Conservation (phyloP, 2,113 vertebrate species). For the Cyanoderma ruficeps region DNA sequence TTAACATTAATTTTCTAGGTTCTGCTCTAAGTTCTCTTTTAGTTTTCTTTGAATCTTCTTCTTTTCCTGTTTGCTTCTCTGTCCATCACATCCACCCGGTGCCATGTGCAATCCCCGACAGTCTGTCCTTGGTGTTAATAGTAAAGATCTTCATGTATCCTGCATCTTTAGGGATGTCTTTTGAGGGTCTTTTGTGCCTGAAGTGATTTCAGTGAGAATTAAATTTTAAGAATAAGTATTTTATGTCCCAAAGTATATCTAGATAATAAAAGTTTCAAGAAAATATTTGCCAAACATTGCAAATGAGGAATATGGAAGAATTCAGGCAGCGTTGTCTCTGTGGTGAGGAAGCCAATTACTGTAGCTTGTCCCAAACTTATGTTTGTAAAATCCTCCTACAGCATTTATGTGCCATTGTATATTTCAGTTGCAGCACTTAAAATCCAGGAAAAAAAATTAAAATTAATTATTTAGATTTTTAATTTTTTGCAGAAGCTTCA, state of each 20-base stretch:
- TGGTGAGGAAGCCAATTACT: not conserved
- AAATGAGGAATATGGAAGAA: not conserved
- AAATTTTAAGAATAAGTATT: not conserved
- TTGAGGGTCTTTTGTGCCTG: not conserved
- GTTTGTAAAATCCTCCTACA: not conserved
- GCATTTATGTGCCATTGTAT: not conserved
- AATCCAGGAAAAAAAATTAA: not conserved
- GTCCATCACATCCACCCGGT: not conserved
- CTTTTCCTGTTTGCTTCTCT: not conserved
- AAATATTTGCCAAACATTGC: not conserved
- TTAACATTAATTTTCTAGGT: not conserved
- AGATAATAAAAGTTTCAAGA: not conserved
- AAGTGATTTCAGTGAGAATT: not conserved
- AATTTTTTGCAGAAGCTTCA: not conserved
- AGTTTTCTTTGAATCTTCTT: not conserved
- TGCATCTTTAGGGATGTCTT: fast-evolving
- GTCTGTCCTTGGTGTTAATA: not conserved
- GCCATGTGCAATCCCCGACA: not conserved
- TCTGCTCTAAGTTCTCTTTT: not conserved
- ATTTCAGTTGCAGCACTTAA: not conserved
- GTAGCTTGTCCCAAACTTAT: not conserved
- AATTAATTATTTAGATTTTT: not conserved
- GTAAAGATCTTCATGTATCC: not conserved
- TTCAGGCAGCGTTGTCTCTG: not conserved
- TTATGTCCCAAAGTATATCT: not conserved